Conservation (phyloP, 2,888 invertebrate species). For the Sminthurinus aureus region DNA sequence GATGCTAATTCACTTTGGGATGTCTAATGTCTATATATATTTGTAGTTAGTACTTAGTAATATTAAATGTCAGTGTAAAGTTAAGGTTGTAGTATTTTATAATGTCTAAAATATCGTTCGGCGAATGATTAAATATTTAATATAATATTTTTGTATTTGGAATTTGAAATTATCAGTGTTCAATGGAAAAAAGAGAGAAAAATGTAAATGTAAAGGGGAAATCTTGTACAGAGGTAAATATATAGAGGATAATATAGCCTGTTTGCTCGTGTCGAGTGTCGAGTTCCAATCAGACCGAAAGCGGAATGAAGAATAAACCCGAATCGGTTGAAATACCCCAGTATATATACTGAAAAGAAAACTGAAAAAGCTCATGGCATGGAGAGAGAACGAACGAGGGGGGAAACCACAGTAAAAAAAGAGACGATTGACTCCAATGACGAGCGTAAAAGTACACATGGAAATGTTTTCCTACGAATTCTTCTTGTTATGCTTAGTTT, state of each 20-base stretch:
- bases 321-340: not conserved
- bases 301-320: conserved; percentile 7
- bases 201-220: too few species aligned
- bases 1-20: not conserved
- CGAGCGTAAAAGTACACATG: too few species aligned
- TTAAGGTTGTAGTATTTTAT: not conserved
- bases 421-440: too few species aligned
- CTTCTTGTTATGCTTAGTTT: too few species aligned
- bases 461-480: too few species aligned
- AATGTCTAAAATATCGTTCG: not conserved
- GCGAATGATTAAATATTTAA: not conserved
- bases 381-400: too few species aligned
- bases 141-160: not conserved
- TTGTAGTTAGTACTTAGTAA: not conserved
- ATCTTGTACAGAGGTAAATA: too few species aligned
- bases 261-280: too few species aligned
- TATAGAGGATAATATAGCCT: too few species aligned
- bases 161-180: not conserved
- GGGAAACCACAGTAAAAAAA: too few species aligned
- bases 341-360: not conserved
- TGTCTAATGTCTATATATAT: not conserved
- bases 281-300: not conserved
- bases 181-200: conserved; percentile 3
- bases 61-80: not conserved
- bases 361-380: not conserved